Base-by-base conservation (phyloP, 2,113 vertebrate species). In the Siphamia tubifer region DNA sequence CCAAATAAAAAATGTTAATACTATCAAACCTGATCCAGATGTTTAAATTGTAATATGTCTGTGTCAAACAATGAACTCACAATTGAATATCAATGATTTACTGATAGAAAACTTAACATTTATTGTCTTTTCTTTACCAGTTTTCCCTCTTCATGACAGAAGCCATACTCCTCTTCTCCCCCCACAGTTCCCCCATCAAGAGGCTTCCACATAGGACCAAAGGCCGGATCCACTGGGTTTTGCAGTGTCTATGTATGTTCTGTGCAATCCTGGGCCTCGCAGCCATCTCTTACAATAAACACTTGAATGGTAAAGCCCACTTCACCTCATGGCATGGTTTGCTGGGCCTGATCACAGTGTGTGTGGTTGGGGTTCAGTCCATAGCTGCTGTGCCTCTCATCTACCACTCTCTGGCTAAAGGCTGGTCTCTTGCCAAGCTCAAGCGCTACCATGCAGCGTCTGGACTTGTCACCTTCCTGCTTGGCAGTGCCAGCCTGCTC, bases 131-230 rank as follows among this genome's bases (percentile, higher is more conserved):
- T 31, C 31, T 45, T 31, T 67, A 13, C 17, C 87, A 99, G 98
- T 98, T 99, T 81, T 95, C 94, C 28, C 93, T 98, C 76, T 90
- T 98, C 83, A 96, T 98, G 96, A 98, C 96, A 0, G 95, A 99
- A 75, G 98, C 96, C 9, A 74, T 99, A 38, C 91, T 99, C 52
- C 84, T 96, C 3, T 98, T 98, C 87, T 98, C 96, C 2, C 96
- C 95, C 0, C 91, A 95, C 52, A 94, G 90, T 17, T 98, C 96
- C 1, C 89, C 88, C 40, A 75, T 96, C 27, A 90, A 73, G 51
- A 91, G 77, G 57, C 87, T 94, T 25, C 86, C 96, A 0, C 94
- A 98, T 85, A 96, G 96, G 58, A 89, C 90, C 15, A 96, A 95
- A 44, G 92, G 89, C 0, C 94, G 95, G 16, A 84, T 90, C 45